Evolutionary conservation across 2,888 invertebrate genomes (phyloP), one percentile per base, ranked within the genome.

Genomic region (Neelides folsomi): DNA sequence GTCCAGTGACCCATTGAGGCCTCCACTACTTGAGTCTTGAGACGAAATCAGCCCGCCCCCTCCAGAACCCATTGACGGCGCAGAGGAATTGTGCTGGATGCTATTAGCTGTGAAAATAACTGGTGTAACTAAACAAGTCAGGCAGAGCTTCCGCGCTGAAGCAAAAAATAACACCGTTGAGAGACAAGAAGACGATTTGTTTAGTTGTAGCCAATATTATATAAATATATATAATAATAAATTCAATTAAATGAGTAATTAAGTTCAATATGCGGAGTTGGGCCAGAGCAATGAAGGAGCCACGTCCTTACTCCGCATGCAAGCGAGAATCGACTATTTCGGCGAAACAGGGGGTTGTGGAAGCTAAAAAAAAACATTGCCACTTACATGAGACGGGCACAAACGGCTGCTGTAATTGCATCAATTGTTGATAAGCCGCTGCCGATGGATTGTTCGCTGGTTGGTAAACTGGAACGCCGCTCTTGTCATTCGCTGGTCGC

Each of bases 331-430:
- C n/a, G 40, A 46, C 44, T 51, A 37, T 5, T 34, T 34, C 8
- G n/a, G 34, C 12, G 20, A 38, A 38, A 47, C 41, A 41, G 42
- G 8, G 13, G 15, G 13, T 34, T 27, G 47, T 47, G 15, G 48
- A 49, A 49, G 42, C 44, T 52, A 51, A 50, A 51, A 37, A 51
- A 57, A 60, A 51, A 53, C 56, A 55, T 53, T 54, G 54, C 83
- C 86, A 89, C 90, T 93, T 90, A 92, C 90, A 92, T 86, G 92
- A 89, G 79, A 90, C 89, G 82, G 90, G 89, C 82, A 90, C 89
- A 79, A 88, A 90, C 75, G 89, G 90, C 81, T 89, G 88, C 61
- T 67, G 67, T 77, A 84, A 81, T 70, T 87, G 80, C 78, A 88
- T 88, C 82, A 92, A 85, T 75, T 92, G 81, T 76, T 92, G 92